A percentile compares a stretch with the other conserved stretches of the same genome.
These are phyloP conservation scores for Gambusia holbrooki DNA, from an alignment of 2,113 vertebrate genomes.

Conservation along the genomic window DNA sequence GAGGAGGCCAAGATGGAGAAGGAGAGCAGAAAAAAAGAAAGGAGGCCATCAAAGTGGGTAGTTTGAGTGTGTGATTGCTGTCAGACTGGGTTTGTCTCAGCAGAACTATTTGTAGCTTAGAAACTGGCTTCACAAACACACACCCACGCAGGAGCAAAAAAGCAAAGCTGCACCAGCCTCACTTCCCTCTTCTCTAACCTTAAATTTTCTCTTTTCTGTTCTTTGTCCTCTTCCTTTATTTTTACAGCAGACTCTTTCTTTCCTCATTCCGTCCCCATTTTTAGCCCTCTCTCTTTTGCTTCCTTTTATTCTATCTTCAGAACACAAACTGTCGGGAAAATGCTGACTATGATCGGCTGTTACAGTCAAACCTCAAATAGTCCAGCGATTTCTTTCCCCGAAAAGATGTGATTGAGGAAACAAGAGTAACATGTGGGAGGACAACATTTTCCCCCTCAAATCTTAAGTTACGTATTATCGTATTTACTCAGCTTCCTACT, in stretches of 20 bases:
- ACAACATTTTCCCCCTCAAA: not conserved
- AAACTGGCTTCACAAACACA: conserved; percentile 17
- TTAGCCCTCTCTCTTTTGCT: not conserved
- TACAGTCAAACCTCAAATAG: not conserved
- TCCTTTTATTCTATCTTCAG: not conserved
- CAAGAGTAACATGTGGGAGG: no score
- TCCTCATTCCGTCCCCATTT: conserved; percentile 28
- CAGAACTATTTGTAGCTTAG: conserved; percentile 47
- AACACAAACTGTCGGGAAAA: not conserved
- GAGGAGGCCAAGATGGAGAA: conserved; percentile 41
- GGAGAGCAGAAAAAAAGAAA: conserved; percentile 31
- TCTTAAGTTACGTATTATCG: conserved; percentile 7
- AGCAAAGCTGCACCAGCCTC: conserved; percentile 18
- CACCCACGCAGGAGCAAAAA: conserved; percentile 23
- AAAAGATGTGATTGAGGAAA: not conserved
- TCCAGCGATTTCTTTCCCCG: not conserved
- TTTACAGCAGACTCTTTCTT: not conserved
- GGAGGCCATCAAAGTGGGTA: conserved; percentile 35
- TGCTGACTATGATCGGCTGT: conserved; percentile 7
- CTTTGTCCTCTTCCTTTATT: conserved; percentile 1
- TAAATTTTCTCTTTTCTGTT: conserved; percentile 28
- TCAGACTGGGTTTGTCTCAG: conserved; percentile 63
- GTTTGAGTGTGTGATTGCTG: conserved; percentile 42
- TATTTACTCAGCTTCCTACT: conserved; percentile 31
- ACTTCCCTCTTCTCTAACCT: conserved; percentile 23